Conservation (phyloP, 2,113 vertebrate genomes). For the Ctenodactylus gundi region DNA sequence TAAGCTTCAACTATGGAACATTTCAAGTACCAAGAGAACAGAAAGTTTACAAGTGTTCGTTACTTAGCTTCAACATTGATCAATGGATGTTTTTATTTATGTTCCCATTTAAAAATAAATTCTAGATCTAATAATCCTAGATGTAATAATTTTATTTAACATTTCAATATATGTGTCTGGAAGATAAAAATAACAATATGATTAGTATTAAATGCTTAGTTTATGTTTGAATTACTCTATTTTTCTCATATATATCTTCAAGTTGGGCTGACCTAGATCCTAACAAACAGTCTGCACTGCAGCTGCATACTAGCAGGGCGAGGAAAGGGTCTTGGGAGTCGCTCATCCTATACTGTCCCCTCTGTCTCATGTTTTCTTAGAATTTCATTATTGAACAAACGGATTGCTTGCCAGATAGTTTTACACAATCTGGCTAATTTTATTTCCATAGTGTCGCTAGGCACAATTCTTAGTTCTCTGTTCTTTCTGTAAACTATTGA, state of each 20-base stretch:
- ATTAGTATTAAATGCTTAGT: not conserved
- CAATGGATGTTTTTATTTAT: not conserved
- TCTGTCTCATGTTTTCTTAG: not conserved
- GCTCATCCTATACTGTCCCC: fast-evolving
- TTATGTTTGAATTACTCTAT: not conserved
- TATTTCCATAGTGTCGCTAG: not conserved
- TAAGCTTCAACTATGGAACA: not conserved
- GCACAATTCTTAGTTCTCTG: not conserved
- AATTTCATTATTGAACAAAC: not conserved
- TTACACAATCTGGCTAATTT: not conserved
- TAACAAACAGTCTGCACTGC: fast-evolving
- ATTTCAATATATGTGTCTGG: not conserved
- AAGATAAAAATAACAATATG: not conserved
- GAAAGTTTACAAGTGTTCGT: not conserved
- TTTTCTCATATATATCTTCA: not conserved
- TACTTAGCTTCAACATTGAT: not conserved
- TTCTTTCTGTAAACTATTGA: not conserved
- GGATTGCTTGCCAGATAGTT: not conserved
- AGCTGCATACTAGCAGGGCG: fast-evolving
- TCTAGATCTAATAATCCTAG: not conserved
- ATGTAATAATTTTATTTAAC: not conserved
- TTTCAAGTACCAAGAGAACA: not conserved
- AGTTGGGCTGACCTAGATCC: not conserved
- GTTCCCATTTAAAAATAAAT: not conserved
- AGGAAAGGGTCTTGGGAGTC: not conserved